Percentiles rank a stretch among this genome's conserved stretches.
Conservation (phyloP, 2,113 vertebrate species). For the Desmodus rotundus region DNA sequence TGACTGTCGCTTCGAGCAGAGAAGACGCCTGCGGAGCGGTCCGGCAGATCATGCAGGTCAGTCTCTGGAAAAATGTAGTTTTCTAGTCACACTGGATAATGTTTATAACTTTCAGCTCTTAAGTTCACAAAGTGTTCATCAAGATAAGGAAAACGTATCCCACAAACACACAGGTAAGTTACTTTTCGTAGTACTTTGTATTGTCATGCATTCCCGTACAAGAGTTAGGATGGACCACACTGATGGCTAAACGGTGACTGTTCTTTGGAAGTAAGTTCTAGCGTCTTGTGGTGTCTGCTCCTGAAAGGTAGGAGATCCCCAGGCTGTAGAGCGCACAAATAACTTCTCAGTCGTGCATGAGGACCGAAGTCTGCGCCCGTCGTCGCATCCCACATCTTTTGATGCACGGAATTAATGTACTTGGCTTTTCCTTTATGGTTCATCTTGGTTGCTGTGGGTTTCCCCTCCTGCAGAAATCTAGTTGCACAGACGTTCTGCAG, state of each 20-base stretch:
- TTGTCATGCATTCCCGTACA: neutral
- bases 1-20: slow-evolving; percentile 88
- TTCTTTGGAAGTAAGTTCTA: neutral
- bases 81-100: neutral
- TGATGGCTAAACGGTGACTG: neutral
- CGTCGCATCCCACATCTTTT: neutral
- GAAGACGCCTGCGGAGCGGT: slow-evolving; percentile 93
- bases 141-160: neutral
- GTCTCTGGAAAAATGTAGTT: neutral
- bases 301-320: neutral
- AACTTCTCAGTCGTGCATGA: neutral
- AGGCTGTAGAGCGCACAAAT: neutral
- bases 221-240: neutral
- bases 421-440: neutral
- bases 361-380: neutral
- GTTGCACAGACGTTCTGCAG: neutral
- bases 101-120: neutral
- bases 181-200: neutral
- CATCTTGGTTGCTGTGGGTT: neutral
- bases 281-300: neutral
- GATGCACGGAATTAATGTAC: neutral
- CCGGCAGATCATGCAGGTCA: slow-evolving; percentile 93
- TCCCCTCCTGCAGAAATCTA: neutral
- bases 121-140: neutral
- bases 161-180: neutral